Conservation (phyloP, 2,113 vertebrate genomes). For the Psilopogon haemacephalus region DNA sequence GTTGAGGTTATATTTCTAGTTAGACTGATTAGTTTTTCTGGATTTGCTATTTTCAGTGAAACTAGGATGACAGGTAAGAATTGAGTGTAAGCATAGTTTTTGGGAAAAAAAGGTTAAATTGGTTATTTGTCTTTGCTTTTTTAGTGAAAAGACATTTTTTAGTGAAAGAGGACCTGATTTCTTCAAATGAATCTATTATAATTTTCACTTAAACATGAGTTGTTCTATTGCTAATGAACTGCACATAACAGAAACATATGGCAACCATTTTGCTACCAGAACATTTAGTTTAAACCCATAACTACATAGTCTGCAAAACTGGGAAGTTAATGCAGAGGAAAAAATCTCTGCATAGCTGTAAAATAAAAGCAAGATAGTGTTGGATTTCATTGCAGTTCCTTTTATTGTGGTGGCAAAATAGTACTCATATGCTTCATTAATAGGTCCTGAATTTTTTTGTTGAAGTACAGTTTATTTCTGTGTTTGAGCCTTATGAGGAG, state of each 20-base stretch:
- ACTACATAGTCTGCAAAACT: not conserved
- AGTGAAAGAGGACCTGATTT: not conserved
- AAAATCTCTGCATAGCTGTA: not conserved
- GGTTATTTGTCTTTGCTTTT: not conserved
- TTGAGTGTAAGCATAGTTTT: not conserved
- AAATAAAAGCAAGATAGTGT: not conserved
- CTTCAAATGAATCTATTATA: not conserved
- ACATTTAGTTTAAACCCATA: not conserved
- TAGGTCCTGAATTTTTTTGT: not conserved
- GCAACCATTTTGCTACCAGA: not conserved
- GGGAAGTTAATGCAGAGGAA: not conserved
- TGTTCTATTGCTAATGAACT: not conserved
- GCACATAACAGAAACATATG: not conserved
- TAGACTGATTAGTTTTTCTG: not conserved
- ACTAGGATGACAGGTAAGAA: not conserved
- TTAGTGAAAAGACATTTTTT: not conserved
- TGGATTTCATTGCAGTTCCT: not conserved
- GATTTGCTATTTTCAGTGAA: not conserved
- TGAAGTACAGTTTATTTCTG: not conserved
- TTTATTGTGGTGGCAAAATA: not conserved
- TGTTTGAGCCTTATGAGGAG: no score
- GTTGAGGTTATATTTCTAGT: not conserved
- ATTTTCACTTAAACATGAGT: not conserved
- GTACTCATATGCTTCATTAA: not conserved
- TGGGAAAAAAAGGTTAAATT: not conserved